Evolutionary conservation across 1,140 invertebrate genomes (phyloP).

Genomic region (Drosophila littoralis): DNA sequence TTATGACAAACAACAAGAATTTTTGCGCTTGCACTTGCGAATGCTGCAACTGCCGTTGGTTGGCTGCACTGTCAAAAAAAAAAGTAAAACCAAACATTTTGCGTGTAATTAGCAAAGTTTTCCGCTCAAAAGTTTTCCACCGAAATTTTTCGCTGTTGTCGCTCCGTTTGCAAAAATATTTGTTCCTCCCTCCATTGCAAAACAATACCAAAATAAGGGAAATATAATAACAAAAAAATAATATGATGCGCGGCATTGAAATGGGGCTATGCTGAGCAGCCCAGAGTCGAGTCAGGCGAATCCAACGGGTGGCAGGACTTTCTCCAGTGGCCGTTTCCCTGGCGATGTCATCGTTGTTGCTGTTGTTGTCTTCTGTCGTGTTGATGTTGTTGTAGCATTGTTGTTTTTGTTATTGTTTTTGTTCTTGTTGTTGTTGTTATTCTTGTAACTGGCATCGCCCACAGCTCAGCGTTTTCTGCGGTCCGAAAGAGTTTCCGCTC

Average conservation of each 20-base stretch:
- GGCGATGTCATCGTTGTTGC: constrained; percentile 4
- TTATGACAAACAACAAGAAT: constrained; percentile 60
- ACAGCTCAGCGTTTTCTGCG: constrained; percentile 58
- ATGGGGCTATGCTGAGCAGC: constrained; percentile 21
- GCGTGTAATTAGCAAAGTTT: constrained; percentile 72
- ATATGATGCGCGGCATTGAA: constrained; percentile 31
- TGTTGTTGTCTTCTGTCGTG: constrained; percentile 5
- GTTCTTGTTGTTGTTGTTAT: neutral
- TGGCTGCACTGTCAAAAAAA: constrained; percentile 33
- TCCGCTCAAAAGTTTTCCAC: constrained; percentile 62
- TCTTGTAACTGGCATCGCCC: constrained; percentile 24
- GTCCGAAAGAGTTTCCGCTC: constrained; percentile 63
- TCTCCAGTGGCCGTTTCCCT: constrained; percentile 12
- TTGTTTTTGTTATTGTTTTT: constrained; percentile 15
- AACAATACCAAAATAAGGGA: constrained; percentile 43
- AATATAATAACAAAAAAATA: constrained; percentile 11
- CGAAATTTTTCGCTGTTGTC: constrained; percentile 50
- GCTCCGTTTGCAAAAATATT: constrained; percentile 47
- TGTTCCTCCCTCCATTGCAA: constrained; percentile 18
- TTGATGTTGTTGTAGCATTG: constrained; percentile 21
- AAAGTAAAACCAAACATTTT: constrained; percentile 63
- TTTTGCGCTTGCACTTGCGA: constrained; percentile 17
- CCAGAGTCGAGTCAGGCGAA: constrained; percentile 1
- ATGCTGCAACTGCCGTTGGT: constrained; percentile 16
- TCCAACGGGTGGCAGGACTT: constrained; percentile 8